These are phyloP conservation scores for Agriopis aurantiaria DNA, from an alignment of 2,888 invertebrate genomes.

Conservation along the genomic window DNA sequence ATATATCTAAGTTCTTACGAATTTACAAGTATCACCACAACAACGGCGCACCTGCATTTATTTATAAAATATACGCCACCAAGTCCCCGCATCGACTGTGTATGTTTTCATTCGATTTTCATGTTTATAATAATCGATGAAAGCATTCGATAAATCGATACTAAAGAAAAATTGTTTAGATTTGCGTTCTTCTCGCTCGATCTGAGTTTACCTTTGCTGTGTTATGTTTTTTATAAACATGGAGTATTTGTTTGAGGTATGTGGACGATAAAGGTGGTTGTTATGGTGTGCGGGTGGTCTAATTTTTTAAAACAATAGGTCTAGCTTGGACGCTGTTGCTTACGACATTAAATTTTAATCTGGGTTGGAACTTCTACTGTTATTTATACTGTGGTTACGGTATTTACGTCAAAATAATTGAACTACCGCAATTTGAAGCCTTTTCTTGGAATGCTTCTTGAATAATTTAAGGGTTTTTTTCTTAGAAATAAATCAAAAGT, in stretches of 20 bases:
- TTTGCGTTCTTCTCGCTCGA: constrained; percentile 63
- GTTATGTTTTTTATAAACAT: constrained; percentile 73
- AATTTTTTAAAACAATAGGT: constrained; percentile 25
- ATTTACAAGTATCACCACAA: constrained; percentile 10
- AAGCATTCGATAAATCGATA: constrained; percentile 56
- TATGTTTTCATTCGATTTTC: constrained; percentile 75
- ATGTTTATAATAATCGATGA: constrained; percentile 73
- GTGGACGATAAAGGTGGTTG: constrained; percentile 37
- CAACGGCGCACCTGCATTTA: constrained; percentile 40
- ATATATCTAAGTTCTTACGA: background rate
- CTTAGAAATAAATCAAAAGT: too few species aligned
- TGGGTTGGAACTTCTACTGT: background rate
- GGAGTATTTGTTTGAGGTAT: constrained; percentile 38
- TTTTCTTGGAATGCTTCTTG: too few species aligned
- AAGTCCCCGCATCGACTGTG: constrained; percentile 45
- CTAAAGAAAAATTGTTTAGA: constrained; percentile 58
- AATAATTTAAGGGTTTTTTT: too few species aligned
- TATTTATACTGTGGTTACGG: too few species aligned
- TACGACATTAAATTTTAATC: background rate
- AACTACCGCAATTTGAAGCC: too few species aligned
- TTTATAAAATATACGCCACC: constrained; percentile 45
- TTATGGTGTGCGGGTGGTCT: constrained; percentile 41
- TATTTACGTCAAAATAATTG: too few species aligned
- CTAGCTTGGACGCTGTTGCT: background rate
- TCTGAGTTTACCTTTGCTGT: constrained; percentile 69